Evolutionary conservation across 2,888 invertebrate species (phyloP).

Genomic region (Holacanthella duospinosa): DNA sequence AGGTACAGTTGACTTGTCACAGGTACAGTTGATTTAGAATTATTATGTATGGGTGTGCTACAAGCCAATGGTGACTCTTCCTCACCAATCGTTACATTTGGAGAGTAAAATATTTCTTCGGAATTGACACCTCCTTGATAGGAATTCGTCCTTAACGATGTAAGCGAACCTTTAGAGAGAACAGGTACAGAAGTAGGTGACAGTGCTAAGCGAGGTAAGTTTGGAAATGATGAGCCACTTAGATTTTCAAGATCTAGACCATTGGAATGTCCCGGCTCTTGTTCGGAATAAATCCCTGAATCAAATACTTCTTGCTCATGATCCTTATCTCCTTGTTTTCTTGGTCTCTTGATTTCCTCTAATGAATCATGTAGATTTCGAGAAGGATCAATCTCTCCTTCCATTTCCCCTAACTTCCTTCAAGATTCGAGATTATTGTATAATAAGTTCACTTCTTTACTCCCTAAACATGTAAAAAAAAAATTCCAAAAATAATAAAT

Average conservation of each 20-base stretch:
- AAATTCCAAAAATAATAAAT: no score
- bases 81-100: not conserved
- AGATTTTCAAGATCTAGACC: not conserved
- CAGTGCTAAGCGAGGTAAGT: not conserved
- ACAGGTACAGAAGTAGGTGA: not conserved
- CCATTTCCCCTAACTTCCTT: no score
- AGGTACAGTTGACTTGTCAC: not conserved
- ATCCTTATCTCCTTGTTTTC: no score
- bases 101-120: not conserved
- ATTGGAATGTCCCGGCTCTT: not conserved
- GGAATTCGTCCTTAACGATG: not conserved
- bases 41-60: not conserved
- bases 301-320: not conserved
- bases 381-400: no score
- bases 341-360: no score
- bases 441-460: no score
- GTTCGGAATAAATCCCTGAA: not conserved
- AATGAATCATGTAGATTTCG: no score
- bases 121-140: not conserved
- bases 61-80: not conserved
- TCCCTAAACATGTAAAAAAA: no score
- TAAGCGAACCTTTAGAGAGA: not conserved
- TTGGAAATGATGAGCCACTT: not conserved
- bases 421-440: no score
- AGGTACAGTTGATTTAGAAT: not conserved